Conservation (phyloP, 2,888 invertebrate genomes). For the Pachycephus smyrnensis region DNA sequence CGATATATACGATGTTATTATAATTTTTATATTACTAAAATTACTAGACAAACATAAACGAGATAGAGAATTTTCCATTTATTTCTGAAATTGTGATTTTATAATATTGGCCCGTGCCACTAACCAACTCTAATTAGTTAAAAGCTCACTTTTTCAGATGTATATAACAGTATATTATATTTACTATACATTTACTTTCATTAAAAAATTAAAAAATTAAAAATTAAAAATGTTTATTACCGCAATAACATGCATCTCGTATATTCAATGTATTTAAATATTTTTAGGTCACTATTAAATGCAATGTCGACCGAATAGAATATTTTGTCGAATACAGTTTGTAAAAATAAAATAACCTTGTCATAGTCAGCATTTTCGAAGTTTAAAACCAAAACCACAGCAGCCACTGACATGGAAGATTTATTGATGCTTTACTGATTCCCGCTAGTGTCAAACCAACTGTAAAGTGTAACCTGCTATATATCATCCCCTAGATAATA, state of each 20-base stretch:
- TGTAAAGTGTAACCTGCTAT: neutral
- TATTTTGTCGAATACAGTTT: neutral
- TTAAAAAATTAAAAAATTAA: neutral
- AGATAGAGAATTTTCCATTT: neutral
- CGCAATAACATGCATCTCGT: neutral
- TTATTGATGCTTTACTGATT: neutral
- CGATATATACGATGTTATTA: neutral
- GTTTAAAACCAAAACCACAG: neutral
- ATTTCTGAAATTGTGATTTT: neutral
- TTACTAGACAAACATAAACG: neutral
- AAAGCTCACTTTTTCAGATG: neutral
- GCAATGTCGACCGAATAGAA: neutral
- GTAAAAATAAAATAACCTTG: neutral
- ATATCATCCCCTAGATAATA: neutral
- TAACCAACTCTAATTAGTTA: neutral
- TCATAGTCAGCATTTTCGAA: neutral
- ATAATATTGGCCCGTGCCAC: neutral
- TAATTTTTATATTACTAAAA: neutral
- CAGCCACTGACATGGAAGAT: neutral
- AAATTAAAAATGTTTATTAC: neutral
- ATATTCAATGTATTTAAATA: neutral
- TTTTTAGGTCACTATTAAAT: neutral
- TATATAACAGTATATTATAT: neutral
- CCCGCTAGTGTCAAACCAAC: neutral
- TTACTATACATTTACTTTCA: neutral